Evolutionary conservation across 23 tunicate species (phyloP).

Genomic region (Oikopleura vanhoeffeni): DNA sequence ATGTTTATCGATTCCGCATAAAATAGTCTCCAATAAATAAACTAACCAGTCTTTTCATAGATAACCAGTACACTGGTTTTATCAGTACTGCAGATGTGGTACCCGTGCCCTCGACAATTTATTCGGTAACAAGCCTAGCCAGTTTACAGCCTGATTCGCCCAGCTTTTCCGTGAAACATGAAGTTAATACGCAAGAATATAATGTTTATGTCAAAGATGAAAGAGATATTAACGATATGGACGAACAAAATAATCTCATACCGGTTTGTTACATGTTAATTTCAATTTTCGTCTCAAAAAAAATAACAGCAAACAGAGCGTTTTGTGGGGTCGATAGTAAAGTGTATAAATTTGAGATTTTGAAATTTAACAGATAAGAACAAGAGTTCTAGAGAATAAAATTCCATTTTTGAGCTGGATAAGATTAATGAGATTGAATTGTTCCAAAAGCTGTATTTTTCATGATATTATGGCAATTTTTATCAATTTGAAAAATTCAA

Average conservation of each 20-base stretch:
- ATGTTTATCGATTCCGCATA: no score
- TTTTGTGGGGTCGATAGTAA: no score
- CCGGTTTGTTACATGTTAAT: background rate
- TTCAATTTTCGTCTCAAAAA: no score
- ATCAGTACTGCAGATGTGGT: background rate
- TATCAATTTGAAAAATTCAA: background rate
- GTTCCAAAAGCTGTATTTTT: background rate
- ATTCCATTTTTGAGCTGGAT: no score
- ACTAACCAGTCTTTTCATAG: no score
- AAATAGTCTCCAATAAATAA: no score
- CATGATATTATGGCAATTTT: background rate
- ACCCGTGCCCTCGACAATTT: background rate
- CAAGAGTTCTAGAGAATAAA: no score
- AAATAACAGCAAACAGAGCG: no score
- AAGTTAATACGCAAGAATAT: background rate
- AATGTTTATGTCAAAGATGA: slow-evolving; percentile 9
- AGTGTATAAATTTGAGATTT: no score
- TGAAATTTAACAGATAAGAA: no score
- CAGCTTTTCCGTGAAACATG: background rate
- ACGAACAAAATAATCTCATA: background rate
- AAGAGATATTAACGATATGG: background rate
- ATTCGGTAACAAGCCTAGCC: background rate
- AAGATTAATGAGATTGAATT: no score
- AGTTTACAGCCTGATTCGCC: background rate
- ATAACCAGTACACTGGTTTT: background rate